These are phyloP conservation scores for Cephalopterus ornatus DNA, from an alignment of 2,113 vertebrate species.

Conservation along the genomic window DNA sequence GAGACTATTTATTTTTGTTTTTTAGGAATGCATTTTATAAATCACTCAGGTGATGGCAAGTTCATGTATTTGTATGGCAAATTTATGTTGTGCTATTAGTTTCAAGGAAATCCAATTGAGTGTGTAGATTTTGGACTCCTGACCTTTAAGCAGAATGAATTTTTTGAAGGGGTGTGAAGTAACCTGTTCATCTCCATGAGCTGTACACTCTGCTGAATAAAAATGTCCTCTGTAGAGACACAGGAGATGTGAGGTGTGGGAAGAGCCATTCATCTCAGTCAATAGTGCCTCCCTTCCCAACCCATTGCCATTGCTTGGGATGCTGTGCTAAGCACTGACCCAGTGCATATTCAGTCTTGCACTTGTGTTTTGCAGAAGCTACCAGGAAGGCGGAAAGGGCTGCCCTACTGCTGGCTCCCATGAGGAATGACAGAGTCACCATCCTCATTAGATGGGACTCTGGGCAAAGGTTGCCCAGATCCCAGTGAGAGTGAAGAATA, in stretches of 20 bases:
- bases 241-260: background rate
- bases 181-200: background rate
- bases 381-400: background rate
- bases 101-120: conserved; percentile 19
- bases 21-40: conserved; percentile 18
- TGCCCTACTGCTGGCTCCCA: background rate
- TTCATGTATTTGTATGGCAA: conserved; percentile 20
- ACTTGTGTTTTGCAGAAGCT: background rate
- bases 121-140: conserved; percentile 3
- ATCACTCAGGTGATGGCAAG: conserved; percentile 23
- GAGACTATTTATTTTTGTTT: background rate
- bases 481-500: background rate
- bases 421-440: background rate
- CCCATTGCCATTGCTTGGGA: fast-evolving
- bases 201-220: background rate
- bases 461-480: background rate
- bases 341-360: background rate
- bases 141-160: background rate
- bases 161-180: background rate
- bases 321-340: background rate
- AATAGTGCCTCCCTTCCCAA: background rate
- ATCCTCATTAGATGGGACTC: background rate
- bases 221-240: background rate
- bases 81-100: conserved; percentile 24
- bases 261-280: background rate